Evolutionary conservation across 2,797 vertebrate genomes (phyloP).

Genomic region (Bovichtus diacanthus): DNA sequence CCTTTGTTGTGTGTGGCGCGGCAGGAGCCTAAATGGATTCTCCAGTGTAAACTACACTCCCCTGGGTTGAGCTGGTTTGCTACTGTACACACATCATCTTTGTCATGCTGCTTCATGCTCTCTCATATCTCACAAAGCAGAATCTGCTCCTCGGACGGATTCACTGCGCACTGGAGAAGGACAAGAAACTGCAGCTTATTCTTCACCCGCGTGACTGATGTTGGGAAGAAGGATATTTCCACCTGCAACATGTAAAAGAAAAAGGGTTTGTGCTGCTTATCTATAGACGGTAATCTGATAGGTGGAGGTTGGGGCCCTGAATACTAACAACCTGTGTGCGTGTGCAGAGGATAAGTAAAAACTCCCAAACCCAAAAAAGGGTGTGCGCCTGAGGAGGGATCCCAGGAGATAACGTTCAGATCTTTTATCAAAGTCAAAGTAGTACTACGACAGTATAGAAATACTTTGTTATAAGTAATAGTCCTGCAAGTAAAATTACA

Average conservation of each 20-base stretch:
- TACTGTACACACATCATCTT: constrained; percentile 79
- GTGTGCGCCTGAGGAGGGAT: too few relatives aligned
- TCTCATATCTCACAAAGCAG: constrained; percentile 56
- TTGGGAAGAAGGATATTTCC: constrained; percentile 28
- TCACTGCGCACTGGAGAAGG: constrained; percentile 24
- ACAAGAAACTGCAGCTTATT: constrained; percentile 44
- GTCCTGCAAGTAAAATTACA: too few relatives aligned
- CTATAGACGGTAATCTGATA: constrained; percentile 58
- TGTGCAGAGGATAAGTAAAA: not conserved
- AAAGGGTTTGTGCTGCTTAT: constrained; percentile 34
- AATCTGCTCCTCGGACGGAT: constrained; percentile 34
- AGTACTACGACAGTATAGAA: too few relatives aligned
- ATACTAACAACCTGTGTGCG: constrained; percentile 60
- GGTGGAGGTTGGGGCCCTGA: constrained; percentile 55
- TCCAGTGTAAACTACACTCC: constrained; percentile 68
- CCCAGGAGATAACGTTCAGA: too few relatives aligned
- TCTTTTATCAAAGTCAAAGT: too few relatives aligned
- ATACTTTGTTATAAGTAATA: too few relatives aligned
- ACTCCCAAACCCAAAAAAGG: too few relatives aligned
- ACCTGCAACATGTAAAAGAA: constrained; percentile 15
- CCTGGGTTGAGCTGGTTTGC: constrained; percentile 64
- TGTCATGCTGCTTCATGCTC: constrained; percentile 67
- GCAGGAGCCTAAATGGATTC: constrained; percentile 69
- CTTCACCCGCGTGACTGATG: constrained; percentile 52
- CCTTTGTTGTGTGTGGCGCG: constrained; percentile 65